These are phyloP conservation scores for Resseliella maxima DNA, from an alignment of 2,888 invertebrate species.

Conservation along the genomic window DNA sequence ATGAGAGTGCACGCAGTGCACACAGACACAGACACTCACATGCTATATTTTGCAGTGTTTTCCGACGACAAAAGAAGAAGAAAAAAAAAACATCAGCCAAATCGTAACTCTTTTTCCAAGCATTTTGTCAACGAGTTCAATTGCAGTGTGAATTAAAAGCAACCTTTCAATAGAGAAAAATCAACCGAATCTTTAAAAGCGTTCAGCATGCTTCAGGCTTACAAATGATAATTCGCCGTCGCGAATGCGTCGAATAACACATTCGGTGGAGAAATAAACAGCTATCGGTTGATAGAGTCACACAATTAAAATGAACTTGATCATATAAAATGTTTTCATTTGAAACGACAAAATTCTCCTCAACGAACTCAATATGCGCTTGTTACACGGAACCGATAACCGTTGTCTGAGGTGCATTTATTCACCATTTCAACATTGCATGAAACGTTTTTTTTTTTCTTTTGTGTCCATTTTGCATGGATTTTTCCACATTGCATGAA, in stretches of 20 bases:
- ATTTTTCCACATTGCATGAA: too few species aligned
- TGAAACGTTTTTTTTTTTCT: not conserved
- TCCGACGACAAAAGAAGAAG: not conserved
- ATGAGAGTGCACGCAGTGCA: not conserved
- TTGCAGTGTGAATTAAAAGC: constrained; percentile 17
- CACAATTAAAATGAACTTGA: not conserved
- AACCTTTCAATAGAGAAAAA: not conserved
- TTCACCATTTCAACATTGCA: not conserved
- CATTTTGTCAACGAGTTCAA: not conserved
- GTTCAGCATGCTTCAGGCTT: not conserved
- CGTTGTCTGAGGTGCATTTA: constrained; percentile 35
- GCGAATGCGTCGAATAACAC: not conserved
- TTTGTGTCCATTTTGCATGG: not conserved
- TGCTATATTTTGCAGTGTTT: not conserved
- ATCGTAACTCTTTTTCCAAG: not conserved
- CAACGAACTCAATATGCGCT: not conserved
- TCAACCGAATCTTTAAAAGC: not conserved
- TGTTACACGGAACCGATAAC: not conserved
- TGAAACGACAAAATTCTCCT: not conserved
- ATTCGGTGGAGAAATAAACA: too few species aligned
- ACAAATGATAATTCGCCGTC: not conserved
- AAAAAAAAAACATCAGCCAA: not conserved
- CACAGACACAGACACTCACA: not conserved
- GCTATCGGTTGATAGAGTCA: not conserved
- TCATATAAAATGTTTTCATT: not conserved